These are phyloP conservation scores for Epicauta chinensis DNA, from an alignment of 1,140 invertebrate species.

Conservation along the genomic window DNA sequence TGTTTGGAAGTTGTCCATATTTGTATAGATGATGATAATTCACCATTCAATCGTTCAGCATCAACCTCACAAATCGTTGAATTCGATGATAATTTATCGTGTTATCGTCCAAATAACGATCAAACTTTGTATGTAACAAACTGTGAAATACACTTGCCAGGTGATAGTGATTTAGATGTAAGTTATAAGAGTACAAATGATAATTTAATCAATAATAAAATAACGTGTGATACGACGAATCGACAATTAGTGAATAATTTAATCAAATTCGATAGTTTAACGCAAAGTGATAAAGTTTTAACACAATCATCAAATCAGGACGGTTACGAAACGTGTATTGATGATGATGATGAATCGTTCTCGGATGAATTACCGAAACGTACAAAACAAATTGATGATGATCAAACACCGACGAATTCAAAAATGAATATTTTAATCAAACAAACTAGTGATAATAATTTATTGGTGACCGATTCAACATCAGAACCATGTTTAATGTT, in stretches of 20 bases:
- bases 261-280: slow-evolving; percentile 25
- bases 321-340: slow-evolving; percentile 39
- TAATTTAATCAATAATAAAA: slow-evolving; percentile 13
- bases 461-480: slow-evolving; percentile 9
- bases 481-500: slow-evolving; percentile 26
- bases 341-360: slow-evolving; percentile 38
- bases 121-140: neutral
- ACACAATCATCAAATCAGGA: slow-evolving; percentile 24
- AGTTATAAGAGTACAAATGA: slow-evolving; percentile 35
- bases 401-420: slow-evolving; percentile 35
- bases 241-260: slow-evolving; percentile 1
- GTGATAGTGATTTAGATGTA: slow-evolving; percentile 33
- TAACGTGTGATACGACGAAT: slow-evolving; percentile 12
- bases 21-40: slow-evolving; percentile 45
- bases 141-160: slow-evolving; percentile 15
- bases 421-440: slow-evolving; percentile 22
- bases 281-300: slow-evolving; percentile 27
- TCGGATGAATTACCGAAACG: slow-evolving; percentile 32
- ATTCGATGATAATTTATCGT: slow-evolving; percentile 17
- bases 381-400: slow-evolving; percentile 15
- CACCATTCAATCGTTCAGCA: slow-evolving; percentile 30
- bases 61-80: slow-evolving; percentile 31
- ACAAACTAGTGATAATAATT: slow-evolving; percentile 10
- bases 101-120: no score
- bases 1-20: slow-evolving; percentile 53